Base-by-base conservation (phyloP, 2,888 invertebrate genomes). In the Mycogona germanica region DNA sequence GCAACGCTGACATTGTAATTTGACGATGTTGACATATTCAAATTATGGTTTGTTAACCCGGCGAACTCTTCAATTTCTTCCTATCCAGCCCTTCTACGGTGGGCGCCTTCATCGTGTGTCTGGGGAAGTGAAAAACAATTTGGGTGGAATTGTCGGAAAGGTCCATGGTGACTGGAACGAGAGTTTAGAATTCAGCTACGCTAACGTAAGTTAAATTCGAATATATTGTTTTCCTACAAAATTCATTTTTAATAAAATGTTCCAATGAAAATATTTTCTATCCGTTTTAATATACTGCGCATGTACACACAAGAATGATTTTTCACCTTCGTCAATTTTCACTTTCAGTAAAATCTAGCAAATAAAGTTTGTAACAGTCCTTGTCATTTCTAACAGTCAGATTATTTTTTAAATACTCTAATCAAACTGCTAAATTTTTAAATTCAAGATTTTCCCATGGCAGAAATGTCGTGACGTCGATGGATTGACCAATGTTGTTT, bases 111-210 rank as follows among this genome's bases (percentile, higher is more conserved):
- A 75, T 60, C 65, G 68, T 41, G 67, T 74, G 7, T 67, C 71
- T 26, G 72, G 70, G 2, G 74, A 75, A 61, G 68, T 73, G 4
- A 71, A 69, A 59, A 66, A 70, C 58, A 59, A 58, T 3, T 62
- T 61, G 21, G 62, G 69, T 19, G 65, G 64, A 37, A 61, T 67
- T 29, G 55, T 67, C 2, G 71, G 70, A 57, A 67, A 67, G 59
- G 66, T 73, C 2, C 64, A 64, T 55, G 75, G 75, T 32, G 73
- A 74, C 60, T 75, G 75, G 75, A 73, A 73, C 57, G 65, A 63
- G 9, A 51, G 52, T 9, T 56, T 73, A 42, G 73, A 74, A 55
- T 70, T 74, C 57, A 63, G 63, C n/a, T 69, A 67, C 61, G 51
- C 63, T 56, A 64, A 70, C 62, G 72, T 72, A 64, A 64, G 67